phyloP scores from a whole-genome alignment of 2,888 invertebrate species.

The Campoletis raptor region DNA sequence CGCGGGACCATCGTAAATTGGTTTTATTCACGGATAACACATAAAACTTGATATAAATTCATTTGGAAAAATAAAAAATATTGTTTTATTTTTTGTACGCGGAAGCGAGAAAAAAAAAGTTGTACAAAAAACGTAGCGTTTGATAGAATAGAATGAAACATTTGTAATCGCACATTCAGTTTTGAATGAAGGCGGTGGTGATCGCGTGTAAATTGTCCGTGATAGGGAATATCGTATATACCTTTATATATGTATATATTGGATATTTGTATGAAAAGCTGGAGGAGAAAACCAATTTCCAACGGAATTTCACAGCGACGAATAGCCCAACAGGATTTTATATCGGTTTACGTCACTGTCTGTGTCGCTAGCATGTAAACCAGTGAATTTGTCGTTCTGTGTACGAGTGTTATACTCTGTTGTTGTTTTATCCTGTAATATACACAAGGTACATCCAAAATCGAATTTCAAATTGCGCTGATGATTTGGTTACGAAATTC shows the following conservation, averaged over 20 bases:
- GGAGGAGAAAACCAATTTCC: slow-evolving; percentile 57
- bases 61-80: slow-evolving; percentile 5
- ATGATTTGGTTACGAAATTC: neutral
- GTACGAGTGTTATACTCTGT: slow-evolving; percentile 44
- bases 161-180: slow-evolving; percentile 20
- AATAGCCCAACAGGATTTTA: slow-evolving; percentile 41
- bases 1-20: neutral
- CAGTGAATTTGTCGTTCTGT: slow-evolving; percentile 62
- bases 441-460: neutral
- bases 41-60: slow-evolving; percentile 11
- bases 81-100: neutral
- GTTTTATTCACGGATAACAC: neutral
- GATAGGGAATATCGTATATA: slow-evolving; percentile 30
- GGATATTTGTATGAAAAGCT: slow-evolving; percentile 41
- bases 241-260: slow-evolving; percentile 4
- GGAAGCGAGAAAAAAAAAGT: neutral
- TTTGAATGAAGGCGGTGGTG: slow-evolving; percentile 21
- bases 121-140: neutral
- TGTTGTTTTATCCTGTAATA: slow-evolving; percentile 33
- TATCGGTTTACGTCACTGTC: slow-evolving; percentile 64
- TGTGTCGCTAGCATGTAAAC: slow-evolving; percentile 51
- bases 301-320: slow-evolving; percentile 49
- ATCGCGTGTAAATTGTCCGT: slow-evolving; percentile 34
- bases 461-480: neutral
- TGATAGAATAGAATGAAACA: slow-evolving; percentile 18